Percentiles rank a stretch among this genome's conserved stretches.
These are phyloP conservation scores for Tragelaphus imberbis DNA, from an alignment of 2,113 vertebrate genomes.

Conservation along the genomic window DNA sequence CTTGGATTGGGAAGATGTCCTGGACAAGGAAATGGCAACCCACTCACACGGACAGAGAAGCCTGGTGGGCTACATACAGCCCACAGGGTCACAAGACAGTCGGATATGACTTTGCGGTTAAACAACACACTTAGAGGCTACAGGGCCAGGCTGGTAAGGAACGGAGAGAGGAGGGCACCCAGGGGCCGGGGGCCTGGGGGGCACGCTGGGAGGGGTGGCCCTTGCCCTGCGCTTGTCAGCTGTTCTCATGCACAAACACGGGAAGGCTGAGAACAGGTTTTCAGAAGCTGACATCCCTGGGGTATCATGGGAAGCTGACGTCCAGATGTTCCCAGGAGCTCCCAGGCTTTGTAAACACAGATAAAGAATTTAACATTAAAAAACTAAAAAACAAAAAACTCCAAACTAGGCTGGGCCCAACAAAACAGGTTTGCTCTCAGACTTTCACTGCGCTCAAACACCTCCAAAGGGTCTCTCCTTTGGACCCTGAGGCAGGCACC, in stretches of 20 bases:
- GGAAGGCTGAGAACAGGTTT: neutral
- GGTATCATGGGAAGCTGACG: neutral
- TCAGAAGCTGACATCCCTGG: neutral
- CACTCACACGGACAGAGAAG: neutral
- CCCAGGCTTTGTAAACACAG: neutral
- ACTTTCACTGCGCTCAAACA: neutral
- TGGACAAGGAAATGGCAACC: neutral
- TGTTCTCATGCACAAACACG: neutral
- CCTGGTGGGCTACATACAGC: neutral
- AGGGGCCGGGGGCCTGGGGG: neutral
- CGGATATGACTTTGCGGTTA: neutral
- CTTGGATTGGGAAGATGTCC: neutral
- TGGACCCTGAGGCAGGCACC: neutral
- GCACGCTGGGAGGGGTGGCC: rapidly evolving
- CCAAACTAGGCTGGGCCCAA: neutral
- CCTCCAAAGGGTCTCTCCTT: neutral
- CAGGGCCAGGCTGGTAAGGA: neutral
- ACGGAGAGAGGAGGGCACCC: neutral
- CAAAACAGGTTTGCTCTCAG: neutral
- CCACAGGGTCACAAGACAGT: neutral
- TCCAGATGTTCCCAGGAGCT: neutral
- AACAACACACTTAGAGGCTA: neutral
- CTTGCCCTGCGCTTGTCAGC: neutral
- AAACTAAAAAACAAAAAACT: neutral
- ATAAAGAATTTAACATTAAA: neutral